phyloP scores from a whole-genome alignment of 53 echinoderm and acorn worm species.

The Astropecten irregularis region DNA sequence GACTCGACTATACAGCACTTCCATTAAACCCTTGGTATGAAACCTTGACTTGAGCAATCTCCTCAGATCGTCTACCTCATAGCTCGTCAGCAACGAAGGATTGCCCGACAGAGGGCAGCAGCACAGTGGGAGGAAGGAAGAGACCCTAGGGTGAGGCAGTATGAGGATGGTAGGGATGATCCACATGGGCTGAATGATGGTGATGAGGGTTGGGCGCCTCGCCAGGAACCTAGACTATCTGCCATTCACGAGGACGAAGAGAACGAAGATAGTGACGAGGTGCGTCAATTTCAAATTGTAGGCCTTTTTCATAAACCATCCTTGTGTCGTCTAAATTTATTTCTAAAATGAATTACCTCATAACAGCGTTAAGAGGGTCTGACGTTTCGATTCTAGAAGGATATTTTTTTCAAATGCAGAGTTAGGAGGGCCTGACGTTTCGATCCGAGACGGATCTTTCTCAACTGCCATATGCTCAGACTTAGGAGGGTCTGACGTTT shows the following conservation, averaged over 20 bases:
- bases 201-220: not conserved
- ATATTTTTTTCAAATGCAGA: no score
- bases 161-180: not conserved
- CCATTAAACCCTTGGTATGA: no score
- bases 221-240: slow-evolving; percentile 8
- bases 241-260: slow-evolving; percentile 42
- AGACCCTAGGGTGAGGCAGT: not conserved
- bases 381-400: no score
- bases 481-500: no score
- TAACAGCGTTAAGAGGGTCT: no score
- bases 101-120: slow-evolving; percentile 12
- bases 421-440: no score
- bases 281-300: not conserved
- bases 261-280: slow-evolving; percentile 20
- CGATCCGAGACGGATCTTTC: no score
- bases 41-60: no score
- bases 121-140: slow-evolving; percentile 11
- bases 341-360: not conserved
- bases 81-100: slow-evolving; percentile 9
- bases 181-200: not conserved
- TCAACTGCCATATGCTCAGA: no score
- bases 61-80: slow-evolving; percentile 39
- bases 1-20: no score
- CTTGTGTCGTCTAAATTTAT: no score
- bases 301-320: no score